Conservation (phyloP, 2,113 vertebrate species). For the Rhombomys opimus region DNA sequence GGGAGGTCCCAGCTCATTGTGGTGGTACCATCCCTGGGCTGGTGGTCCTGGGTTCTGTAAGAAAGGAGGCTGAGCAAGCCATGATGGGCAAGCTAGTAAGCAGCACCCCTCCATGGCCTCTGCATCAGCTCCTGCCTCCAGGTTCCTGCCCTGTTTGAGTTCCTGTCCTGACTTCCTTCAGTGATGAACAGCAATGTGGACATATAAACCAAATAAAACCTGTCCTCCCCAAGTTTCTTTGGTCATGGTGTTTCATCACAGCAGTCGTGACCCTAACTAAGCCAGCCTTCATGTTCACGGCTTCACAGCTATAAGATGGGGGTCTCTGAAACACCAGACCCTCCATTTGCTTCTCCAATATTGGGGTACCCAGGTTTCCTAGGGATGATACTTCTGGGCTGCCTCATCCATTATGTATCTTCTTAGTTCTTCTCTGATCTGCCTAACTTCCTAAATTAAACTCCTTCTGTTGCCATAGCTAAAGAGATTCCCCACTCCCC, state of each 20-base stretch:
- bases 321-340: background rate
- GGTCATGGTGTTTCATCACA: background rate
- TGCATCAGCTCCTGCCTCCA: no score
- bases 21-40: background rate
- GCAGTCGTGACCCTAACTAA: background rate
- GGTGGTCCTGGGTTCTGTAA: background rate
- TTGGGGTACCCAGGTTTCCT: background rate
- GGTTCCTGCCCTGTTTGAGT: no score
- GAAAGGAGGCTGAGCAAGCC: no score
- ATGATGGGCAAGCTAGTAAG: no score
- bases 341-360: background rate
- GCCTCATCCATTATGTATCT: background rate
- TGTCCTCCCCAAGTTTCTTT: background rate
- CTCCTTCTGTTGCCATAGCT: constrained; percentile 7
- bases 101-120: no score
- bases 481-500: background rate
- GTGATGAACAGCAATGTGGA: no score
- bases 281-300: background rate
- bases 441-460: background rate
- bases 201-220: no score
- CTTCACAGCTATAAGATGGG: background rate
- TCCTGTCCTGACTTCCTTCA: no score
- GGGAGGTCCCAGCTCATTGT: background rate
- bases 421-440: background rate
- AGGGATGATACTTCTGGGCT: background rate